Conservation (phyloP, 2,113 vertebrate species). For the Heterotis niloticus region DNA sequence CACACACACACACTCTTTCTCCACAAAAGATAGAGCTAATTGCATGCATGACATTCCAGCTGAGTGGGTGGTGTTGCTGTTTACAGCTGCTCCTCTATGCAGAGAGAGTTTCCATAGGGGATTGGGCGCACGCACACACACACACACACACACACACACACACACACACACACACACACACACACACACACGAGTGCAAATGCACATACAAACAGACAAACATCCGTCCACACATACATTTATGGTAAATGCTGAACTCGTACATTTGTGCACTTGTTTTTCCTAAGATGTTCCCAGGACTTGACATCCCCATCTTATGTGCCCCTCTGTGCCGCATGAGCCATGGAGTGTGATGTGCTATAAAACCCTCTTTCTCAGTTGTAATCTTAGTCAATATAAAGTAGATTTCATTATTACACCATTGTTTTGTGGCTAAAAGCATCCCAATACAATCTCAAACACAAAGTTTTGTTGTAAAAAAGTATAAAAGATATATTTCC, state of each 20-base stretch:
- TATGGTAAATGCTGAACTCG: neutral
- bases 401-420: too few relatives aligned
- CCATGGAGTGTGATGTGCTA: neutral
- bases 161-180: conserved; percentile 22
- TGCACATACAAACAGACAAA: too few relatives aligned
- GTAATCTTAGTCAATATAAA: too few relatives aligned
- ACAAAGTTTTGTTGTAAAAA: too few relatives aligned
- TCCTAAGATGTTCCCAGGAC: neutral
- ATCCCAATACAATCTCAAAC: too few relatives aligned
- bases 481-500: too few relatives aligned
- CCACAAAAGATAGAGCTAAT: conserved; percentile 69
- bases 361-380: too few relatives aligned
- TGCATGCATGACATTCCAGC: conserved; percentile 84
- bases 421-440: too few relatives aligned
- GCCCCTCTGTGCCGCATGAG: neutral
- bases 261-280: neutral
- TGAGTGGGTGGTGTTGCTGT: conserved; percentile 79
- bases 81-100: conserved; percentile 64
- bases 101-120: conserved; percentile 57
- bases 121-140: conserved; percentile 25
- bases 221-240: neutral
- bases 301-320: neutral
- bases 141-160: neutral
- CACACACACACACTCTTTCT: conserved; percentile 38
- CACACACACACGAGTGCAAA: neutral